Conservation (phyloP, 2,888 invertebrate species). For the Dinocampus coccinellae region DNA sequence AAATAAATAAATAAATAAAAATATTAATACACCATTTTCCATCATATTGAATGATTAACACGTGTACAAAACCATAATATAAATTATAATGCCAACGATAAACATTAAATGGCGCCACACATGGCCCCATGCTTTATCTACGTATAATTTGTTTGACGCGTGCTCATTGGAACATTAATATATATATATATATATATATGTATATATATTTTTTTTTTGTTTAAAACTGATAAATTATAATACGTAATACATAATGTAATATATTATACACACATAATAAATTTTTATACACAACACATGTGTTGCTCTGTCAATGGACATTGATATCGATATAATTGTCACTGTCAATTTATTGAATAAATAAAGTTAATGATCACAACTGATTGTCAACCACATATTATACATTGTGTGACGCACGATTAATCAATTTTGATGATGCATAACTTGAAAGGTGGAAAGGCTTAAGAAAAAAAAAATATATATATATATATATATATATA, state of each 20-base stretch:
- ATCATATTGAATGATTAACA: background rate
- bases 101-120: background rate
- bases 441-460: no score
- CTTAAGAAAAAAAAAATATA: no score
- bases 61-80: background rate
- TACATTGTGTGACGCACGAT: background rate
- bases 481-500: no score
- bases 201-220: background rate
- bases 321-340: background rate
- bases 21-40: background rate
- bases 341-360: background rate
- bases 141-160: no score
- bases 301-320: background rate
- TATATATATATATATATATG: no score
- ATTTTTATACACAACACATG: no score
- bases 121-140: background rate
- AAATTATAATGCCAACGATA: background rate
- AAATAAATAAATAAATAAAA: no score
- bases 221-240: background rate
- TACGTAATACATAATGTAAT: background rate
- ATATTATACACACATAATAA: no score
- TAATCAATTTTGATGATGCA: background rate
- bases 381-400: background rate
- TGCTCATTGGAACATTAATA: no score
- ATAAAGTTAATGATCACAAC: background rate